Conservation (phyloP, 2,113 vertebrate species). For the Uria aalge region DNA sequence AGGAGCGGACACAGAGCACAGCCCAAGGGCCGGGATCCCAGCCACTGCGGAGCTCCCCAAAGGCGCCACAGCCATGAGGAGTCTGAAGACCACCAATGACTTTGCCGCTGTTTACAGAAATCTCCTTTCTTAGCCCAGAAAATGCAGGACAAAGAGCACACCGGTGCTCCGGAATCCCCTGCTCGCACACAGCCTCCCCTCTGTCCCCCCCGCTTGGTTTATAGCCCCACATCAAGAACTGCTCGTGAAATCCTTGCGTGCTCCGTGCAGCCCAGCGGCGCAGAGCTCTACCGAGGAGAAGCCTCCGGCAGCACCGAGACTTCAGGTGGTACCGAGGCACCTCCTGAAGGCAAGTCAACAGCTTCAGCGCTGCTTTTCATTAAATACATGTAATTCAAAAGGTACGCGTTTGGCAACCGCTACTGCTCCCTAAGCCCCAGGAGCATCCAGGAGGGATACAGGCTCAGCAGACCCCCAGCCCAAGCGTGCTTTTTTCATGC, state of each 20-base stretch:
- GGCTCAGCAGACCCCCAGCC: fast-evolving
- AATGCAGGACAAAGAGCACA: neutral
- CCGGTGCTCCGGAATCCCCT: fast-evolving
- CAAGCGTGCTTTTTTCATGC: neutral
- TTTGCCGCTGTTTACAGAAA: neutral
- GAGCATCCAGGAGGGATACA: neutral
- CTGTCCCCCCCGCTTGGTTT: fast-evolving
- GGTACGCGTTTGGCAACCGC: neutral
- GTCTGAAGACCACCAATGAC: neutral
- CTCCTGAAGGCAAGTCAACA: neutral
- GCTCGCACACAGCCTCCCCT: neutral
- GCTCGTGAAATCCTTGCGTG: fast-evolving
- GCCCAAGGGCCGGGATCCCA: fast-evolving
- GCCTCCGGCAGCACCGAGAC: neutral
- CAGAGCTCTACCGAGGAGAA: neutral
- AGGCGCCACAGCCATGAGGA: fast-evolving
- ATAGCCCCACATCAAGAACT: neutral
- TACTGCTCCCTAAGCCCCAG: neutral
- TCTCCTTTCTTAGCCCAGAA: neutral
- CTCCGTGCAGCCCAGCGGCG: neutral
- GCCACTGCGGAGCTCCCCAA: neutral
- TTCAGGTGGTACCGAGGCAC: neutral
- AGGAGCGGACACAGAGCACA: neutral
- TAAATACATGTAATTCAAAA: neutral
- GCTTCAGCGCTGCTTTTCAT: neutral